These are phyloP conservation scores for Cherax destructor DNA, from an alignment of 1,140 invertebrate species.

Conservation along the genomic window DNA sequence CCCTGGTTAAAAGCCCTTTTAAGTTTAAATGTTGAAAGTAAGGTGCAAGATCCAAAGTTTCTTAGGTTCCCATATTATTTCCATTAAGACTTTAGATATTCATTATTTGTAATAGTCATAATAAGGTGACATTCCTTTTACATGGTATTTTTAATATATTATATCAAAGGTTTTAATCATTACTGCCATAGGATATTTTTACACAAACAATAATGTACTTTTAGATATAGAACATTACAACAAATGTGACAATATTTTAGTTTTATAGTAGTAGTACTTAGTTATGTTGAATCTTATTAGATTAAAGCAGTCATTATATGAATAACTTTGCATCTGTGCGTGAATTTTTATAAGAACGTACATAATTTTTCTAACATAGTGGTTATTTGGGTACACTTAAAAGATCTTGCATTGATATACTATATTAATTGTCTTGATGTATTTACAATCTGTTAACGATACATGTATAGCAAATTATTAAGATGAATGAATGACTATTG, in stretches of 20 bases:
- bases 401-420: neutral
- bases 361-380: neutral
- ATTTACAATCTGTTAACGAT: neutral
- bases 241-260: neutral
- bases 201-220: neutral
- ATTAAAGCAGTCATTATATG: neutral
- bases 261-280: neutral
- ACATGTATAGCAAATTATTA: neutral
- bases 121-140: neutral
- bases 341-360: neutral
- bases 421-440: neutral
- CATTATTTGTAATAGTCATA: neutral
- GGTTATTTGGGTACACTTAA: neutral
- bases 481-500: neutral
- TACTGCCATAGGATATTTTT: constrained; percentile 2
- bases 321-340: neutral
- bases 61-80: neutral
- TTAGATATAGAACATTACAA: neutral
- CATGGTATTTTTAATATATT: neutral
- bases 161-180: neutral
- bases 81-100: neutral
- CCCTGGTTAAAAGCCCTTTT: neutral
- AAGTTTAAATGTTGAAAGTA: no score
- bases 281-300: neutral
- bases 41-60: no score